Percentiles rank a stretch among this genome's conserved stretches.
phyloP scores from a whole-genome alignment of 2,113 vertebrate genomes.

The Oplegnathus fasciatus region DNA sequence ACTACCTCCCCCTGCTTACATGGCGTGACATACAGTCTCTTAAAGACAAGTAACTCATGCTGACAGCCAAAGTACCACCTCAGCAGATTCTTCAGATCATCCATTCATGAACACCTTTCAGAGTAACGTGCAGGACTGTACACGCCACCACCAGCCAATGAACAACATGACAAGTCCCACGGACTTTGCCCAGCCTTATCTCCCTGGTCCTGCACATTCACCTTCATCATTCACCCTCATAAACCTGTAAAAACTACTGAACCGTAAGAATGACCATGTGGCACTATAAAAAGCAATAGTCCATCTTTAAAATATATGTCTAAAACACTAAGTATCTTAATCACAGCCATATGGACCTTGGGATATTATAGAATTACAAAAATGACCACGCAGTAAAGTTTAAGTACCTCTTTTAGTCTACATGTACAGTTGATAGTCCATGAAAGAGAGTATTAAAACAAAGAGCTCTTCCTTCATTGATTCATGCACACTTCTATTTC shows the following conservation, averaged over 20 bases:
- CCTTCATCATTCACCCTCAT: constrained; percentile 51
- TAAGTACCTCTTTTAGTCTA: background rate
- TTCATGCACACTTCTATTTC: constrained; percentile 55
- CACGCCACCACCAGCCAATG: background rate
- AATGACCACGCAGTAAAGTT: background rate
- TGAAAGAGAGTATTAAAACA: constrained; percentile 24
- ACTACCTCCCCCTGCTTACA: background rate
- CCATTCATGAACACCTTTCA: background rate
- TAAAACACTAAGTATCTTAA: background rate
- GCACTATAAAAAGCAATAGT: background rate
- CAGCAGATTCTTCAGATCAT: constrained; percentile 11
- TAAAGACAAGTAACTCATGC: background rate
- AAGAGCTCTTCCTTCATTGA: constrained; percentile 41
- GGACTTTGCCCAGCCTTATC: constrained; percentile 72
- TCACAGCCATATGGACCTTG: background rate
- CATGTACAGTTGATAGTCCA: background rate
- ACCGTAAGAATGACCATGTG: background rate
- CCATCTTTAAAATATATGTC: background rate
- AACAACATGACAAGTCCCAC: constrained; percentile 25
- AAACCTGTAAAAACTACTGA: constrained; percentile 34
- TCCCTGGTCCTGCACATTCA: constrained; percentile 52
- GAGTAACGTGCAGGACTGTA: constrained; percentile 5
- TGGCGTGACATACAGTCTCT: background rate
- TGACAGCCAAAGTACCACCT: background rate
- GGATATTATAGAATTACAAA: background rate